Evolutionary conservation across 2,113 vertebrate genomes (phyloP), one percentile per base, ranked within the genome.

Genomic region (Mormyrus iriodes): DNA sequence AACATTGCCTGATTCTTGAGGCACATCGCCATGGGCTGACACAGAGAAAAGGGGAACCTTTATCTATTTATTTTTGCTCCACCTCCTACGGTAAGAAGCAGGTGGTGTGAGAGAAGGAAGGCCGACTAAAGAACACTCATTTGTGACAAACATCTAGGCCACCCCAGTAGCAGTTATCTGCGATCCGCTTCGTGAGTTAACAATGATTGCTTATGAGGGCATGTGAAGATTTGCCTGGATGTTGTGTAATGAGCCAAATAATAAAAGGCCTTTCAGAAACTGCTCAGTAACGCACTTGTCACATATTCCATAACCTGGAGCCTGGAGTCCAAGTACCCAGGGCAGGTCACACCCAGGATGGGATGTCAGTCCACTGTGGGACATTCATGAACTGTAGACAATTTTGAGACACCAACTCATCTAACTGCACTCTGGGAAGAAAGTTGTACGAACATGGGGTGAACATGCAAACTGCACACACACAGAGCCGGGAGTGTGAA

Each of bases 21-120:
- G 21, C 90, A 92, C 92, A 91, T 93, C 91, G 92, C 93, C 93
- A 94, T 94, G 87, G 90, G 84, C 92, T 91, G 91, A 93, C 93
- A 93, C 91, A 91, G 93, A 93, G 94, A 91, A 93, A 94, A 87
- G 90, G 89, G 90, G 89, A 86, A 90, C 91, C 90, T 90, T 84
- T 48, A 35, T 48, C 73, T 65, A 58, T 73, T 46, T 87, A 84
- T 21, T 85, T 49, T 39, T 9, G 84, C 48, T 86, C 65, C 85
- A 79, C 86, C 76, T 55, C 88, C 85, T 8, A 79, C 44, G 27
- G n/a, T 15, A 76, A 24, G 49, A 90, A 88, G 69, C 44, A 46
- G 52, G 86, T 86, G 89, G 88, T 86, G 93, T 91, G 76, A 17
- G 7, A 35, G 17, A 8, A 39, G n/a, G 35, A 82, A 51, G 76